Evolutionary conservation across 1,140 invertebrate species (phyloP), one percentile per base, ranked within the genome.

Genomic region (Heliothis subflexa): DNA sequence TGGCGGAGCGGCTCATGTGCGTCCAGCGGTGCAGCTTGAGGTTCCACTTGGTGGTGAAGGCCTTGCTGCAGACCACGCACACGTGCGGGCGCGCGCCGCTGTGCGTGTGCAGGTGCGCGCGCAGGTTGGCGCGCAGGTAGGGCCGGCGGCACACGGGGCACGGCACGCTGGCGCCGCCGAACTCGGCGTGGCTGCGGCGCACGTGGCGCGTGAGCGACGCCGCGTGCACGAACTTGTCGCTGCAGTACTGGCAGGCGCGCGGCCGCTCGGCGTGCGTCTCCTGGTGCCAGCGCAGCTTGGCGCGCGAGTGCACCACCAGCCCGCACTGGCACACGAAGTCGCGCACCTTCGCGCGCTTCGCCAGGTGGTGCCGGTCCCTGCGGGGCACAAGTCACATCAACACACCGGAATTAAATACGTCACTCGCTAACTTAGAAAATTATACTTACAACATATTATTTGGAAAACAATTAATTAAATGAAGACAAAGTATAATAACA

Each of bases 1-100:
- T 98, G 16, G 97, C 96, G 1, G 96, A 97, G 40, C 97, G 96
- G 52, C 96, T 97, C 14, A 97, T 97, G 91, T 98, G 98, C n/a
- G 97, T 98, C 98, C 98, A 98, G 75, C 97, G 96, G 93, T 98
- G 98, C 80, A 98, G 95, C 85, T 98, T 97, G 52, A 98, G 95
- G 91, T 98, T 98, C 97, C 97, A 98, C 93, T 98, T 98, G 54
- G 98, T 98, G 62, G 96, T 97, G 93, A 98, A 98, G 40, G 96
- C 95, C 88, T 98, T 98, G 79, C 97, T 97, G 93, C 98, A 98
- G 45, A 98, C 96, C 70, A 97, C 95, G 94, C 98, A 98, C 68
- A 96, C 95, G 93, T 96, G 97, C 7, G 97, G 97, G 66, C 96
- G 96, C 68, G 96, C 95, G 16, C 96, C 97, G 82, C 96, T 97